phyloP scores from a whole-genome alignment of 1,140 invertebrate genomes.

The Phymorhynchus buccinoides region DNA sequence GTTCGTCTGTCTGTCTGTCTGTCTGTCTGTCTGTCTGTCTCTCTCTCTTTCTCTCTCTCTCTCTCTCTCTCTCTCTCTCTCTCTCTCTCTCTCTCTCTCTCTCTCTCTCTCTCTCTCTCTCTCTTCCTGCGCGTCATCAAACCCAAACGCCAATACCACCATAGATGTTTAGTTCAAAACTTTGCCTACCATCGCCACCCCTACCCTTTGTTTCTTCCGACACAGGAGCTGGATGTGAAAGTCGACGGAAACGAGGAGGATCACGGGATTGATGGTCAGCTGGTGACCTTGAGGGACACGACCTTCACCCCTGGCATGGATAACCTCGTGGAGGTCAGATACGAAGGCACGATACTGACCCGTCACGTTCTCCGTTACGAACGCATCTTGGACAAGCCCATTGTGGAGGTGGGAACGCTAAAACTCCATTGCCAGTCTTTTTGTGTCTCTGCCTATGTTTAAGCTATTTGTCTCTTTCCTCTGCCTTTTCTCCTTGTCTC shows the following conservation, averaged over 20 bases:
- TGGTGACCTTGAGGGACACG: background rate
- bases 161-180: background rate
- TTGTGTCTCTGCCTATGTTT: background rate
- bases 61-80: background rate
- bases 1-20: too few relatives aligned
- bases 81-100: background rate
- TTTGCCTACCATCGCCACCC: background rate
- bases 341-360: slow-evolving; percentile 7
- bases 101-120: background rate
- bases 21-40: too few relatives aligned
- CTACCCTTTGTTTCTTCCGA: background rate
- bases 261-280: background rate
- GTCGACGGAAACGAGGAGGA: slow-evolving; percentile 9
- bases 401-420: slow-evolving; percentile 14
- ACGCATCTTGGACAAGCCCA: background rate
- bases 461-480: too few relatives aligned
- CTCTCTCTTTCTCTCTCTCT: too few relatives aligned
- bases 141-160: background rate
- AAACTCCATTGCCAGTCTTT: too few relatives aligned
- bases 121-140: background rate
- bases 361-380: slow-evolving; percentile 26
- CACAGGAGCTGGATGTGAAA: background rate
- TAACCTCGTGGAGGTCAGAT: slow-evolving; percentile 31
- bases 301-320: slow-evolving; percentile 30
- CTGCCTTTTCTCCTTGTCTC: too few relatives aligned